Evolutionary conservation across 2,888 invertebrate species (phyloP).

Genomic region (Seira musarum): DNA sequence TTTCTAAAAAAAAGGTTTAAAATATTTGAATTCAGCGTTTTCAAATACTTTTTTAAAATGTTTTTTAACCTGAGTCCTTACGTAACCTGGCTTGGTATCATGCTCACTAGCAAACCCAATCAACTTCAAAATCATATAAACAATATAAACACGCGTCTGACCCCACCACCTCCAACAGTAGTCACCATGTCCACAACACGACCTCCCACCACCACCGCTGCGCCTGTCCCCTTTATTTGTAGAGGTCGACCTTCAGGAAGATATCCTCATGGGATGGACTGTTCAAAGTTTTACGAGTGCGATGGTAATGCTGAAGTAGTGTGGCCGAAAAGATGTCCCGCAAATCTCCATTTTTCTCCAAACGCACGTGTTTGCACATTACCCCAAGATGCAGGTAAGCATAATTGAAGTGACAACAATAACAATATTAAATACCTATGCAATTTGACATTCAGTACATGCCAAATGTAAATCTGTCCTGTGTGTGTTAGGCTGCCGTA

Average conservation of each 20-base stretch:
- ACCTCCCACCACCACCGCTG: background rate
- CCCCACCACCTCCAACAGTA: background rate
- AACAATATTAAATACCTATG: too few relatives aligned
- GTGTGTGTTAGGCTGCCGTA: too few relatives aligned
- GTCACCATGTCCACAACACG: background rate
- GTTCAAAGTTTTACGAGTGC: constrained; percentile 25
- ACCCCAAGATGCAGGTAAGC: constrained; percentile 32
- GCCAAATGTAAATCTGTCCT: too few relatives aligned
- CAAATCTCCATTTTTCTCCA: constrained; percentile 23
- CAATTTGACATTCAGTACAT: too few relatives aligned
- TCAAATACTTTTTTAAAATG: constrained; percentile 24
- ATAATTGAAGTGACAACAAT: too few relatives aligned
- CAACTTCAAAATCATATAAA: constrained; percentile 26
- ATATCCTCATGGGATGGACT: constrained; percentile 29
- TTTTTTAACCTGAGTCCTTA: constrained; percentile 42
- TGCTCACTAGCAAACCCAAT: constrained; percentile 33
- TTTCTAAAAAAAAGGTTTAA: too few relatives aligned
- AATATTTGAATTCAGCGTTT: too few relatives aligned
- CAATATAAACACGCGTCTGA: background rate
- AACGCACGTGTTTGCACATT: constrained; percentile 15
- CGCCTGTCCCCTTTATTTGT: constrained; percentile 20
- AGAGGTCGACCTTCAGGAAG: constrained; percentile 13
- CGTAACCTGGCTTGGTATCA: constrained; percentile 33
- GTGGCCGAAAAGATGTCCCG: background rate
- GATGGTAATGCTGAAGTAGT: background rate